Percentiles rank a stretch among this genome's conserved stretches.
Evolutionary conservation across 2,797 vertebrate genomes (phyloP).

Genomic region (Xyrichtys novacula): DNA sequence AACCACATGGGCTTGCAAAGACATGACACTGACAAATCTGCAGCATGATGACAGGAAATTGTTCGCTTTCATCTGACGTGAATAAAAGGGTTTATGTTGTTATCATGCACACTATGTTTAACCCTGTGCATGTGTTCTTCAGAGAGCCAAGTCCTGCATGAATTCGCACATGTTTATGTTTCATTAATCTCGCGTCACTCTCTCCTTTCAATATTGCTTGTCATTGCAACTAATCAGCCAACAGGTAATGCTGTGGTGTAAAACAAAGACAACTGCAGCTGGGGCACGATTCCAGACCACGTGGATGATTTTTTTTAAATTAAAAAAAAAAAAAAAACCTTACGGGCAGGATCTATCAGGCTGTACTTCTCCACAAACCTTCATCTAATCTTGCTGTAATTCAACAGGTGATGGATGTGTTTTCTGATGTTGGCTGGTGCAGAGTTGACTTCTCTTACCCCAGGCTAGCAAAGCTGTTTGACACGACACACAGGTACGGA

Average conservation of each 20-base stretch:
- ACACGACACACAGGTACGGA: constrained; percentile 36
- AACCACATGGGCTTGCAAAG: constrained; percentile 66
- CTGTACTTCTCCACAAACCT: constrained; percentile 32
- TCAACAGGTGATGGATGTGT: constrained; percentile 73
- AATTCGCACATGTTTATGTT: constrained; percentile 29
- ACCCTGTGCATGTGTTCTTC: background rate
- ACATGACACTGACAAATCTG: constrained; percentile 59
- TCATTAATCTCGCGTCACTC: constrained; percentile 21
- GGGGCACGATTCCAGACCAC: constrained; percentile 33
- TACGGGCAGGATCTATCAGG: constrained; percentile 61
- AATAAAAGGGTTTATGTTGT: constrained; percentile 34
- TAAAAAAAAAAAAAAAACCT: constrained; percentile 54
- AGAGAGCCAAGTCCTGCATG: background rate
- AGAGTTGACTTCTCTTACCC: constrained; percentile 56
- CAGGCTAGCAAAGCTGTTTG: constrained; percentile 60
- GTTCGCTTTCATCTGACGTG: constrained; percentile 37
- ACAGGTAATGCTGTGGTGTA: constrained; percentile 42
- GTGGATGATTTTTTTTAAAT: constrained; percentile 26
- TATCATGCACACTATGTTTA: constrained; percentile 16
- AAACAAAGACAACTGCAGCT: constrained; percentile 38
- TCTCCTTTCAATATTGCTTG: constrained; percentile 1
- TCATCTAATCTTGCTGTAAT: constrained; percentile 67
- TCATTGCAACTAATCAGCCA: constrained; percentile 39
- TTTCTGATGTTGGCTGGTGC: constrained; percentile 47
- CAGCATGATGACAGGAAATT: constrained; percentile 37